Conservation (phyloP, 2,797 vertebrate genomes). For the Denticeps clupeoides region DNA sequence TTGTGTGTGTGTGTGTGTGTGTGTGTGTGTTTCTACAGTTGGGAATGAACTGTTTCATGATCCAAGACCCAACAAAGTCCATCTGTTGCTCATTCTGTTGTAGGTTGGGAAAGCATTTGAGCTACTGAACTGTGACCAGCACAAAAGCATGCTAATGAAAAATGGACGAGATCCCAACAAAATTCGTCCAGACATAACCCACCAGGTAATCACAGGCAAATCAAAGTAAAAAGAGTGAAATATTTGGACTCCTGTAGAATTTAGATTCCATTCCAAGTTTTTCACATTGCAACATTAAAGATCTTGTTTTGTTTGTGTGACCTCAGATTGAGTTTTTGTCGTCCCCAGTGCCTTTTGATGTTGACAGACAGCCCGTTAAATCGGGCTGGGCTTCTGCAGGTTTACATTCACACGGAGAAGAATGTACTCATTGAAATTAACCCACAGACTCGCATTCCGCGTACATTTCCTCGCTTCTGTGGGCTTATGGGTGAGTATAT, state of each 20-base stretch:
- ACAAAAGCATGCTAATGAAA: constrained; percentile 80
- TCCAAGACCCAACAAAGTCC: too few species aligned
- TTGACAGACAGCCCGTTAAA: constrained; percentile 95
- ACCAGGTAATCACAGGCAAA: too few species aligned
- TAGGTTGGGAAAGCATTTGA: constrained; percentile 92
- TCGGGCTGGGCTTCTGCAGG: constrained; percentile 85
- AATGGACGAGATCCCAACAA: constrained; percentile 78
- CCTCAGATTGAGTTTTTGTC: neutral
- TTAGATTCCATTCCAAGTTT: too few species aligned
- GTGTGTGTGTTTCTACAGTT: neutral
- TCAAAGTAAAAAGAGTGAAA: too few species aligned
- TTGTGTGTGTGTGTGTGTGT: too few species aligned
- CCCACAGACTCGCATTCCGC: constrained; percentile 90
- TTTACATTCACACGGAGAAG: constrained; percentile 89
- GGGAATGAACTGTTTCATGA: neutral
- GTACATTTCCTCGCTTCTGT: constrained; percentile 89
- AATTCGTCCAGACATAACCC: constrained; percentile 84
- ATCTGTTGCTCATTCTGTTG: neutral
- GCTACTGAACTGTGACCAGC: constrained; percentile 89
- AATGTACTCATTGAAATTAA: constrained; percentile 92
- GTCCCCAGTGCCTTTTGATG: constrained; percentile 72
- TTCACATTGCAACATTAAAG: too few species aligned
- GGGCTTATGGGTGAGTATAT: constrained; percentile 83
- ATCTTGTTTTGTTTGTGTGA: too few species aligned
- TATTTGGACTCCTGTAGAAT: too few species aligned